Percentiles rank a stretch among this genome's conserved stretches.
These are phyloP conservation scores for Tor tambroides DNA, from an alignment of 2,113 vertebrate genomes.

Conservation along the genomic window DNA sequence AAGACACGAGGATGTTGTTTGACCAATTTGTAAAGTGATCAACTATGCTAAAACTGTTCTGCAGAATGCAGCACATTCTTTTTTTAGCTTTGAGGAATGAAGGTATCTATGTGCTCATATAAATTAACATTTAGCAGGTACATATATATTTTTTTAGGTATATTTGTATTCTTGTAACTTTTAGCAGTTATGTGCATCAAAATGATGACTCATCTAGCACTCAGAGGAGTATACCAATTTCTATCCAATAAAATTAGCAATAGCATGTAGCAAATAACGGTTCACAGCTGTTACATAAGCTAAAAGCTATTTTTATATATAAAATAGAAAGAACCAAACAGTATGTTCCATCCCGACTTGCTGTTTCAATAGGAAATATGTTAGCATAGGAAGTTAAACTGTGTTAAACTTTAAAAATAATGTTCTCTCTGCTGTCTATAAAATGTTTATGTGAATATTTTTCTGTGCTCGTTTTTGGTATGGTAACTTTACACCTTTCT, in stretches of 20 bases:
- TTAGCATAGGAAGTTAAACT: background rate
- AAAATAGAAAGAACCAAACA: background rate
- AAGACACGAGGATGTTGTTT: background rate
- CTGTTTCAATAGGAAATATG: background rate
- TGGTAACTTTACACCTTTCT: background rate
- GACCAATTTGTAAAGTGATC: background rate
- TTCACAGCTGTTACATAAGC: background rate
- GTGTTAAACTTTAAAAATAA: too few relatives aligned
- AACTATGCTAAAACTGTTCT: background rate
- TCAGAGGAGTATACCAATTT: background rate
- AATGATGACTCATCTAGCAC: background rate
- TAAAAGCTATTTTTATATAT: background rate
- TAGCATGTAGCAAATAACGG: background rate
- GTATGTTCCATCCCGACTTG: background rate
- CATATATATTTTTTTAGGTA: background rate
- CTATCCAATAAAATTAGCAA: background rate
- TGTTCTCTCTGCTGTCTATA: too few relatives aligned
- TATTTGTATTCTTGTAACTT: background rate
- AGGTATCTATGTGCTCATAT: background rate
- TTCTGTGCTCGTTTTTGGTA: background rate
- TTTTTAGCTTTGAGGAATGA: background rate
- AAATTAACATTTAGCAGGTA: background rate
- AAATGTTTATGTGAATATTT: background rate
- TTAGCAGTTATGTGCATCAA: background rate
- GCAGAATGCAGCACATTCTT: background rate